Evolutionary conservation across 2,113 vertebrate species (phyloP), one percentile per base, ranked within the genome.

Genomic region (Sapayoa aenigma): DNA sequence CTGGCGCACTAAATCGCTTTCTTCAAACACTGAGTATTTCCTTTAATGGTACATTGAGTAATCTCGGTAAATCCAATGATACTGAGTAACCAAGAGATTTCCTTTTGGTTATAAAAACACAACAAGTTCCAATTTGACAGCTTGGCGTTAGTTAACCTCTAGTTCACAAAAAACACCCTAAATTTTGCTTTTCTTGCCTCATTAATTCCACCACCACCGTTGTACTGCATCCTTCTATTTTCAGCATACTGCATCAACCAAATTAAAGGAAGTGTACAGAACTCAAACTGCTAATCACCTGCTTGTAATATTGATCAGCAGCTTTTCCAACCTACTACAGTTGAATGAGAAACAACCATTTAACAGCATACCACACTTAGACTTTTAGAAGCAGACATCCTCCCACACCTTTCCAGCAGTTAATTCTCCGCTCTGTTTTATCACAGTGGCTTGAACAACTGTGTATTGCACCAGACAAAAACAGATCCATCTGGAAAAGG

Each of bases 271-370:
- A 55, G 39, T 7, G 30, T 33, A 67, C 30, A 52, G 42, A 73
- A 52, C 22, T 80, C 66, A 37, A 85, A 47, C 39, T 94, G 85
- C 60, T 96, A 63, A 93, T 94, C 87, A 80, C 91, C 74, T 83
- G 63, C 81, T 83, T 94, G 63, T 80, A 90, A 50, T 93, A 91
- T 77, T 85, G 87, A 94, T 90, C 75, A 86, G 72, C 27, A 74
- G 76, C 87, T 90, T 85, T 77, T 77, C 86, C 5, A 0, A 84
- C 53, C 72, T 77, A 72, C 67, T 78, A 67, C 27, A 72, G 68
- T 28, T 75, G 30, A 93, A 60, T 44, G 47, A 95, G 72, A 78
- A 91, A 92, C 66, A 60, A n/a, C 59, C 35, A 81, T 67, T 44
- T 47, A 85, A 74, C 78, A 80, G 58, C 58, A 83, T 0, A 0